These are phyloP conservation scores for Sylvietta virens DNA, from an alignment of 2,113 vertebrate species.

Conservation along the genomic window DNA sequence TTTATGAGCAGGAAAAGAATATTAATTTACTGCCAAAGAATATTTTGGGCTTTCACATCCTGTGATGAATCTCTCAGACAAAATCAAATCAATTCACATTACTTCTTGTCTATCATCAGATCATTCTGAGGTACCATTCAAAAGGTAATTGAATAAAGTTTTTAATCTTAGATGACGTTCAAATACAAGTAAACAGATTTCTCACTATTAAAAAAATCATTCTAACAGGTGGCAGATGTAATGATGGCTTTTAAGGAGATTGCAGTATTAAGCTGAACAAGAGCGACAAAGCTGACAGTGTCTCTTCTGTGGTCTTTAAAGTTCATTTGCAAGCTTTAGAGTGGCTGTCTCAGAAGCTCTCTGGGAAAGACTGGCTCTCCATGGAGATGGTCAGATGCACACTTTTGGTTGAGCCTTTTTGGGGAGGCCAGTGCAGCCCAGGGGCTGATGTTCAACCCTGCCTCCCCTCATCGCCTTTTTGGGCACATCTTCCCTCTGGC, in stretches of 20 bases:
- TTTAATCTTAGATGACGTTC: slow-evolving; percentile 30
- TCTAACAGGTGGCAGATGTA: not conserved
- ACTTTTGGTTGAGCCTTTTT: rapidly evolving
- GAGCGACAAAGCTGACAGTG: not conserved
- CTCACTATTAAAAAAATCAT: not conserved
- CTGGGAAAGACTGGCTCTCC: not conserved
- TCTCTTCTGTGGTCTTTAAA: not conserved
- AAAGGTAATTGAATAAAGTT: slow-evolving; percentile 34
- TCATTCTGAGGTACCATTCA: not conserved
- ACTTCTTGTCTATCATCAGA: not conserved
- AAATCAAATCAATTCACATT: not conserved
- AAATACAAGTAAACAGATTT: slow-evolving; percentile 19
- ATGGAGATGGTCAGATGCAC: not conserved
- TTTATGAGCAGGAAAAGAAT: not conserved
- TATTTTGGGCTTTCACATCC: not conserved
- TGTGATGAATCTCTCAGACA: not conserved
- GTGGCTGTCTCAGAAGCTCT: not conserved
- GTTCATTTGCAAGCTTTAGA: not conserved
- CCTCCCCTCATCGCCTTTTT: not conserved
- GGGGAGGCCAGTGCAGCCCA: not conserved
- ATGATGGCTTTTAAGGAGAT: slow-evolving; percentile 13
- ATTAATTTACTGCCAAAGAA: slow-evolving; percentile 8
- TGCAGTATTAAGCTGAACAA: not conserved
- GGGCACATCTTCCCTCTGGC: not conserved
- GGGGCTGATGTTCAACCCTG: rapidly evolving